Evolutionary conservation across 2,888 invertebrate genomes (phyloP), one percentile per base, ranked within the genome.

Genomic region (Dasypogon diadema): DNA sequence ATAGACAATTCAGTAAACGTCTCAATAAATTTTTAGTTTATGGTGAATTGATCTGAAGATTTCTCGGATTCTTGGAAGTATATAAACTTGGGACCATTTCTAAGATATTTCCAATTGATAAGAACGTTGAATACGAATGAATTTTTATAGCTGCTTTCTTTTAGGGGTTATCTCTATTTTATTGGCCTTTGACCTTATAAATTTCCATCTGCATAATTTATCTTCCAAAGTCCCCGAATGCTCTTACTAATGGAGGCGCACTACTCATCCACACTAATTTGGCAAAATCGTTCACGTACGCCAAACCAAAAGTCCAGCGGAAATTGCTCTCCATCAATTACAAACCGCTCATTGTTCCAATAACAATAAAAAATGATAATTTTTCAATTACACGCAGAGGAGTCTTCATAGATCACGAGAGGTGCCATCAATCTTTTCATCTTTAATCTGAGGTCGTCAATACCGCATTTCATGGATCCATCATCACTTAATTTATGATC

Each of bases 401-500:
- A 51, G 21, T 70, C 70, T 70, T 70, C 70, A 70, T 70, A 70
- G 54, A 51, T 70, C 70, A 70, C 70, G 16, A n/a, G 46, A 54
- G 34, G 51, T 51, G 54, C 70, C 70, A 70, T 70, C 51, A 70
- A 70, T 70, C 70, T 70, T 70, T 54, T 70, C 70, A 54, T 70
- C 70, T 54, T 70, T 70, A 70, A 70, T 70, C 68, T 68, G 24
- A 30, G 26, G 16, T 51, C 70, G 54, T 70, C 70, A 70, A 70
- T 70, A 70, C 70, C 54, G 34, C 70, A 30, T 51, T 70, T 51
- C 54, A 54, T 70, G 70, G 54, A 70, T 70, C 70, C 70, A 70
- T 70, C 70, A 70, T 70, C 70, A 22, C n/a, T 70, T 70, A 70
- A 70, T 70, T 70, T 70, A 70, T 70, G 70, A 70, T 65, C 37